Evolutionary conservation across 2,888 invertebrate genomes (phyloP).

Genomic region (Pristionchus maxplancki): DNA sequence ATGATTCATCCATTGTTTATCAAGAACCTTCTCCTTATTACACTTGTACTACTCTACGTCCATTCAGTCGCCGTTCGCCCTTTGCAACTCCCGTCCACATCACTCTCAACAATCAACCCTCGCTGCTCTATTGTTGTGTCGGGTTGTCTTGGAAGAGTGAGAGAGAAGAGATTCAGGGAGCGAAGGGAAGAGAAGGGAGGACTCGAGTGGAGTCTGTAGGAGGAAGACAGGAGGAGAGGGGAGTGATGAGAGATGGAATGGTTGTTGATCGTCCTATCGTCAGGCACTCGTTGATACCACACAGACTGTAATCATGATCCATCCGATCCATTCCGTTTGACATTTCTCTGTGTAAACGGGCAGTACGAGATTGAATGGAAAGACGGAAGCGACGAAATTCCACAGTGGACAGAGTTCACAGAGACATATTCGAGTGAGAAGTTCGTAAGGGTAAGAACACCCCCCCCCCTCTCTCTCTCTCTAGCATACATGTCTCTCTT

Average conservation of each 20-base stretch:
- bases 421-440: slow-evolving; percentile 20
- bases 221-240: background rate
- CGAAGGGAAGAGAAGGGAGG: background rate
- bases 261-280: background rate
- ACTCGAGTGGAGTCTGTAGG: slow-evolving; percentile 8
- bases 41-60: background rate
- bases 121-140: background rate
- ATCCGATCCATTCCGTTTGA: background rate
- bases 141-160: background rate
- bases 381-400: background rate
- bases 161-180: slow-evolving; percentile 3
- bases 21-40: background rate
- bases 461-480: background rate
- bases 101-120: background rate
- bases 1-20: background rate
- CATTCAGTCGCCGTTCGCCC: background rate
- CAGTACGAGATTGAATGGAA: background rate
- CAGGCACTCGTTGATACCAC: background rate
- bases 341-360: background rate
- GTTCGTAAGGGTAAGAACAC: background rate
- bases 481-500: background rate
- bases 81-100: background rate
- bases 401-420: background rate
- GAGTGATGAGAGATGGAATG: background rate
- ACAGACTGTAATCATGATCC: background rate